Evolutionary conservation across 35 echinoderm and acorn worm genomes (phyloP), one percentile per base, ranked within the genome.

Genomic region (Holothuria glaberrima): DNA sequence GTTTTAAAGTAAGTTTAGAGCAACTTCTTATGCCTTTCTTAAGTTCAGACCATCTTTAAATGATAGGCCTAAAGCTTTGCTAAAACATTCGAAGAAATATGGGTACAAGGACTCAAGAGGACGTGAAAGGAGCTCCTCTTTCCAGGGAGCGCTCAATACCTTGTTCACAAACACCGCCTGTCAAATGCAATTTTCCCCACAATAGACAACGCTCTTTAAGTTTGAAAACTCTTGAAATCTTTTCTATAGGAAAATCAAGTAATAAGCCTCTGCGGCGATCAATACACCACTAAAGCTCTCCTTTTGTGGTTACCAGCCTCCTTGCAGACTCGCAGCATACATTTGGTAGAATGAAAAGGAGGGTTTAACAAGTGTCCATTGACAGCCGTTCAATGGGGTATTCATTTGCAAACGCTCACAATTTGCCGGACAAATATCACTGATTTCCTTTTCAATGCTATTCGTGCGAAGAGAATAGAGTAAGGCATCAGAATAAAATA

Each of bases 381-480:
- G 74, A 78, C 50, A 48, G 22, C 44, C 38, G 50, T 48, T 48
- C 18, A 78, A 78, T 27, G 35, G 50, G 44, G 35, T 48, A 78
- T 78, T 78, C 38, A 78, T 25, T 78, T 21, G 20, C 18, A 48
- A 78, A 48, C 74, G 74, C 27, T 78, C 21, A 48, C 74, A 48
- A 78, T 78, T 78, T 78, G 33, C 74, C 41, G 41, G 74, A 78
- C 74, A 78, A 78, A 48, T 78, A 78, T 25, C 74, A 24, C 35
- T 28, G 74, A 78, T 48, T 78, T 78, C 21, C 74, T 50, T n/a
- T 78, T 78, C 74, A 78, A 30, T 28, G 7, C 74, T 78, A 48
- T 78, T 78, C 74, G 74, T 48, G 35, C 21, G 36, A 41, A 13
- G 74, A 78, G 33, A 78, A 48, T 22, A n/a, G 20, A 78, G 38